These are phyloP conservation scores for Macroramphosus scolopax DNA, from an alignment of 2,797 vertebrate species.

Conservation along the genomic window DNA sequence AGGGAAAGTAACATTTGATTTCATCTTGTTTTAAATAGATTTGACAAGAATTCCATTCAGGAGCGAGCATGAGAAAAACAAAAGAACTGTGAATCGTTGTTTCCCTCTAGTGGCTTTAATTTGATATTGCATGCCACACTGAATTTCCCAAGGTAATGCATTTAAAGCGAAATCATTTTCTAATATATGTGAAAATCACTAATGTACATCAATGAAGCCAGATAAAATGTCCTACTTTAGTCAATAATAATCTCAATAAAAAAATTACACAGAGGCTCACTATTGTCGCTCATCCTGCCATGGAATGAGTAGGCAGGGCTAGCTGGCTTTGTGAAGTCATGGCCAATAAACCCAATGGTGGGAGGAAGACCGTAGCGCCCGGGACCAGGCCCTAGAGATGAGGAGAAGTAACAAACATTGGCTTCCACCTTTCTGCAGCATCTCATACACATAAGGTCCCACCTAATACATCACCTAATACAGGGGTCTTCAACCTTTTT, in stretches of 20 bases:
- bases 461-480: too few relatives aligned
- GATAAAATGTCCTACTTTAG: too few relatives aligned
- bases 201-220: too few relatives aligned
- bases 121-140: slow-evolving; percentile 18
- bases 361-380: slow-evolving; percentile 81
- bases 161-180: slow-evolving; percentile 1
- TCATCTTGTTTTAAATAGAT: background rate
- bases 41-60: background rate
- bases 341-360: slow-evolving; percentile 80
- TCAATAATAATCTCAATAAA: too few relatives aligned
- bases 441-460: background rate
- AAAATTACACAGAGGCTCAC: slow-evolving; percentile 75
- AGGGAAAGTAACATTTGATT: slow-evolving; percentile 14
- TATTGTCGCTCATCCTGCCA: slow-evolving; percentile 70
- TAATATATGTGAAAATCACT: background rate
- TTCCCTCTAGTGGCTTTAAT: slow-evolving; percentile 49
- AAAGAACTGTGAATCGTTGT: slow-evolving; percentile 15
- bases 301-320: slow-evolving; percentile 83
- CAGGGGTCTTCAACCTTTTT: too few relatives aligned
- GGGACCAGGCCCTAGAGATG: slow-evolving; percentile 79
- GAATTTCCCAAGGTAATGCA: background rate
- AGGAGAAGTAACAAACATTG: too few relatives aligned
- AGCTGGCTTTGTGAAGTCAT: slow-evolving; percentile 80
- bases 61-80: background rate
- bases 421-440: too few relatives aligned